A percentile compares a stretch with the other conserved stretches of the same genome.
Conservation (phyloP, 1,140 invertebrate genomes). For the Limonius californicus region DNA sequence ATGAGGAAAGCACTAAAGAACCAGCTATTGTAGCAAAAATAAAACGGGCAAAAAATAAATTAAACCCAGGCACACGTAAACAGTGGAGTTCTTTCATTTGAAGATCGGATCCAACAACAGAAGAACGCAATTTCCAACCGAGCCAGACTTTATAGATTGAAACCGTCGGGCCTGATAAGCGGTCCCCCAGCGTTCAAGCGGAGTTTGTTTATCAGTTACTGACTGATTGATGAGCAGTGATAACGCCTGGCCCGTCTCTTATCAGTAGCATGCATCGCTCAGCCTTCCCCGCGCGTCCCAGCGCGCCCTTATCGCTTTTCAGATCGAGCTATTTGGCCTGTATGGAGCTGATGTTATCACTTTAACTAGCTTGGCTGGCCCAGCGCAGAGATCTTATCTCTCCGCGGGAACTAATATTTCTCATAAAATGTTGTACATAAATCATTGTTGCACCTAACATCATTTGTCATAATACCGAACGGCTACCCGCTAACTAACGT, state of each 20-base stretch:
- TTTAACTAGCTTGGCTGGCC: slow-evolving; percentile 40
- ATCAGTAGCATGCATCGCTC: slow-evolving; percentile 39
- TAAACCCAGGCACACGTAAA: slow-evolving; percentile 15
- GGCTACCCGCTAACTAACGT: no score
- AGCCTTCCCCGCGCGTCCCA: slow-evolving; percentile 25
- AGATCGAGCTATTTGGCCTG: slow-evolving; percentile 40
- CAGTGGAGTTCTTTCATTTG: slow-evolving; percentile 22
- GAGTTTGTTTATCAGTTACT: slow-evolving; percentile 44
- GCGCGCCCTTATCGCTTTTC: slow-evolving; percentile 30
- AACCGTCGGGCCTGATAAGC: slow-evolving; percentile 39
- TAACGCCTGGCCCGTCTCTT: slow-evolving; percentile 40
- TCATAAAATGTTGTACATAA: slow-evolving; percentile 34
- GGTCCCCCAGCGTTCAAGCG: slow-evolving; percentile 39
- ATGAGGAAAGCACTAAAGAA: background rate
- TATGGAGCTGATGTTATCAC: slow-evolving; percentile 39
- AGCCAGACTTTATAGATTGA: slow-evolving; percentile 41
- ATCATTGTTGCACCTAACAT: slow-evolving; percentile 32
- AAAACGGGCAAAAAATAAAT: slow-evolving; percentile 17
- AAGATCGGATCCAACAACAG: slow-evolving; percentile 16
- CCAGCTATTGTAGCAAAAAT: slow-evolving; percentile 13
- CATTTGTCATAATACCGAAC: slow-evolving; percentile 20
- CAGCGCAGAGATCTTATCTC: slow-evolving; percentile 35
- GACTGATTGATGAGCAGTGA: slow-evolving; percentile 44
- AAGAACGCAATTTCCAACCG: slow-evolving; percentile 26
- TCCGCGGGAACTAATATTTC: slow-evolving; percentile 33